A percentile compares a stretch with the other conserved stretches of the same genome.
These are phyloP conservation scores for Percina caprodes DNA, from an alignment of 2,113 vertebrate genomes.

Conservation along the genomic window DNA sequence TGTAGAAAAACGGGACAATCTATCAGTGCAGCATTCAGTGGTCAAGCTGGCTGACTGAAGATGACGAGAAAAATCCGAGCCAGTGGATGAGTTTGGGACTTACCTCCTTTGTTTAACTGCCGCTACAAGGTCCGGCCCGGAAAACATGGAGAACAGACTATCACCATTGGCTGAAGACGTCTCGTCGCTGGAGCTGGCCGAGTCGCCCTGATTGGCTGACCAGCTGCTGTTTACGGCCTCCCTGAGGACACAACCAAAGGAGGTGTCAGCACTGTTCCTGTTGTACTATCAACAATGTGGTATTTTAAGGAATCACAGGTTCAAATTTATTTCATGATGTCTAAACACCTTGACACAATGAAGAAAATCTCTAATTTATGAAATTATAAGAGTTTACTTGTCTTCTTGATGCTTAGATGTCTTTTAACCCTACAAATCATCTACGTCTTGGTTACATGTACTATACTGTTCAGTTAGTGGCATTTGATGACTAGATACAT, in stretches of 20 bases:
- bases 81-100: background rate
- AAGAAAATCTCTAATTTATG: background rate
- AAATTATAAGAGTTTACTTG: background rate
- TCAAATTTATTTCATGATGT: background rate
- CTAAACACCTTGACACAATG: background rate
- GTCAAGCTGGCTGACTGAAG: background rate
- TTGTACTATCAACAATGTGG: background rate
- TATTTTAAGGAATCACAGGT: background rate
- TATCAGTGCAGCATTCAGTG: background rate
- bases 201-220: slow-evolving; percentile 96
- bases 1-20: background rate
- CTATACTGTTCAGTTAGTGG: background rate
- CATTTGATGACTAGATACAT: background rate
- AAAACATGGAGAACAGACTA: slow-evolving; percentile 99
- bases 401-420: background rate
- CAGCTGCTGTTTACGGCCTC: slow-evolving; percentile 93
- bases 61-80: background rate
- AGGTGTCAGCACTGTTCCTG: background rate
- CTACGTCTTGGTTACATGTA: background rate
- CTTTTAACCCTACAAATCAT: too few relatives aligned
- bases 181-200: slow-evolving; percentile 97
- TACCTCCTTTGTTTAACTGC: slow-evolving; percentile 98
- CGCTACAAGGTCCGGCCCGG: slow-evolving; percentile 97
- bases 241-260: slow-evolving; percentile 78
- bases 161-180: slow-evolving; percentile 97